These are phyloP conservation scores for Pocillopora grandis DNA, from an alignment of 92 coral and sea anemone genomes.

Conservation along the genomic window DNA sequence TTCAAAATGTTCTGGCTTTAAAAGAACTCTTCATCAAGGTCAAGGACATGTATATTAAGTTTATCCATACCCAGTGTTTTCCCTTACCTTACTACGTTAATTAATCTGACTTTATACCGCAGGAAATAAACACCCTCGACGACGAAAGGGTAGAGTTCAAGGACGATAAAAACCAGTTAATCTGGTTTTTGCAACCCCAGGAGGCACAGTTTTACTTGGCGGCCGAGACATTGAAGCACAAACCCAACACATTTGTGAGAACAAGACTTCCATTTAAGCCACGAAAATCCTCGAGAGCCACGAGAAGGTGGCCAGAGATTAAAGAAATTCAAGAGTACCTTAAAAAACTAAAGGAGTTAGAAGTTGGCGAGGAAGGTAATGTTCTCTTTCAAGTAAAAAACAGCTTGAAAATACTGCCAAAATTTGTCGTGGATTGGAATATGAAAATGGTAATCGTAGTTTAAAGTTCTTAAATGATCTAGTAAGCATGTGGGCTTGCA, in stretches of 20 bases:
- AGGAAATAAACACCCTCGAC: constrained; percentile 68
- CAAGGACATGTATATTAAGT: too few relatives aligned
- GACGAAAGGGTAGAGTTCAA: constrained; percentile 63
- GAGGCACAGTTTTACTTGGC: constrained; percentile 82
- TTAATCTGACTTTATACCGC: neutral
- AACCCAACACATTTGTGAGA: constrained; percentile 51
- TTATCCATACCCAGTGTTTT: too few relatives aligned
- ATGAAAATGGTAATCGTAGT: neutral
- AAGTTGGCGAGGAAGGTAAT: constrained; percentile 1
- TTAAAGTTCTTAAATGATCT: too few relatives aligned
- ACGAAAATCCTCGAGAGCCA: constrained; percentile 21
- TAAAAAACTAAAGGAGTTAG: neutral
- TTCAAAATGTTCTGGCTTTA: too few relatives aligned
- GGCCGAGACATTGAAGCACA: constrained; percentile 55
- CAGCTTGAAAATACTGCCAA: neutral
- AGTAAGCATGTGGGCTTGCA: too few relatives aligned
- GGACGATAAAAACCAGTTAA: constrained; percentile 58
- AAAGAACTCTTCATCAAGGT: too few relatives aligned
- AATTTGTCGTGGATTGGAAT: neutral
- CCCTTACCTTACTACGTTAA: neutral
- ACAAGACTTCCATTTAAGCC: constrained; percentile 66
- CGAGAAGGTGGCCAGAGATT: constrained; percentile 24
- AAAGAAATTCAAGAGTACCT: constrained; percentile 25
- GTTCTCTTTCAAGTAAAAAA: neutral
- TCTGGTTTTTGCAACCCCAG: constrained; percentile 82